Percentiles rank a stretch among this genome's conserved stretches.
Evolutionary conservation across 2,888 invertebrate species (phyloP).

Genomic region (Parnassius glacialis): DNA sequence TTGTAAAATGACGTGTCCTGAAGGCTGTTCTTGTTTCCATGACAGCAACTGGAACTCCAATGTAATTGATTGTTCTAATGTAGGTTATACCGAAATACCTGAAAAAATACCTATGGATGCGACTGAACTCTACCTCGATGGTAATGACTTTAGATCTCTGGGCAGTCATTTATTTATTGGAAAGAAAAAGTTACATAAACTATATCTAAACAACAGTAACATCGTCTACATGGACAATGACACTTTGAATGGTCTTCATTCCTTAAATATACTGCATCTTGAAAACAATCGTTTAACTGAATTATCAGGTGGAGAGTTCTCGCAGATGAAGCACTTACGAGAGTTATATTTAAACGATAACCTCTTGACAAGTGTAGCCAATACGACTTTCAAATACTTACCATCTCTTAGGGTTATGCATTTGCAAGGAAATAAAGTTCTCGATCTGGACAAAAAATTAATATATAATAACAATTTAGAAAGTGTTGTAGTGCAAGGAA

Average conservation of each 20-base stretch:
- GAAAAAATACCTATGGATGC: constrained; percentile 93
- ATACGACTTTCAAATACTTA: constrained; percentile 87
- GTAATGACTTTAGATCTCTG: constrained; percentile 87
- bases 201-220: constrained; percentile 89
- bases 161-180: constrained; percentile 92
- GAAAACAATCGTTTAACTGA: constrained; percentile 87
- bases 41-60: constrained; percentile 92
- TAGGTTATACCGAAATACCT: constrained; percentile 86
- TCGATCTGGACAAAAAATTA: constrained; percentile 85
- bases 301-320: constrained; percentile 89
- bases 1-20: constrained; percentile 93
- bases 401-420: constrained; percentile 85
- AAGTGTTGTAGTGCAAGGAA: constrained; percentile 85
- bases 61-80: constrained; percentile 90
- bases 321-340: constrained; percentile 86
- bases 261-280: constrained; percentile 86
- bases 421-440: constrained; percentile 88
- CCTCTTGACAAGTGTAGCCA: constrained; percentile 85
- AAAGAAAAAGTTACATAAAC: constrained; percentile 88
- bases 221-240: constrained; percentile 87
- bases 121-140: constrained; percentile 91
- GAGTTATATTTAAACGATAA: constrained; percentile 92
- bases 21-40: constrained; percentile 91
- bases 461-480: constrained; percentile 82
- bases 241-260: constrained; percentile 88